These are phyloP conservation scores for Thamnaconus septentrionalis DNA, from an alignment of 2,113 vertebrate species.

Conservation along the genomic window DNA sequence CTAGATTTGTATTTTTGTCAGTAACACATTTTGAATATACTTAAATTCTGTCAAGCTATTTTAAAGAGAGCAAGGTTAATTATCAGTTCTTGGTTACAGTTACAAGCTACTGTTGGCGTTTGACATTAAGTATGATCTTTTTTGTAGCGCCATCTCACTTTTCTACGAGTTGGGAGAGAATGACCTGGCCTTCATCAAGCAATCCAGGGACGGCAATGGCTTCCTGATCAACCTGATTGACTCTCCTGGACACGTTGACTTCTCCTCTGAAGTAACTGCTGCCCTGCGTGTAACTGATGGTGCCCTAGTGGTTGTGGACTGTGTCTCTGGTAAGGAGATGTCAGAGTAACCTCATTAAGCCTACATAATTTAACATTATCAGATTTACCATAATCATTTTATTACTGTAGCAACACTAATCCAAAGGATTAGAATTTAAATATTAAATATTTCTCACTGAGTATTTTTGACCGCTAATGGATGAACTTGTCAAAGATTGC, in stretches of 20 bases:
- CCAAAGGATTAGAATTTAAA: too few relatives aligned
- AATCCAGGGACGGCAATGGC: slow-evolving; percentile 88
- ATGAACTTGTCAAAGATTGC: too few relatives aligned
- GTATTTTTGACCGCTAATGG: too few relatives aligned
- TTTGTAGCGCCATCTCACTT: slow-evolving; percentile 88
- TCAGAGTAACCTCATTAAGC: not conserved
- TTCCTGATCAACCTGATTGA: slow-evolving; percentile 98
- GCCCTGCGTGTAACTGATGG: slow-evolving; percentile 95
- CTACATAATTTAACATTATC: too few relatives aligned
- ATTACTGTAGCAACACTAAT: too few relatives aligned
- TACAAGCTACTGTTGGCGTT: not conserved
- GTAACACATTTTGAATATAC: not conserved
- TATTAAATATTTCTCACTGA: too few relatives aligned
- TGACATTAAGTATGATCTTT: not conserved
- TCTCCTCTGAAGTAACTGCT: slow-evolving; percentile 96
- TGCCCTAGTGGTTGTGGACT: slow-evolving; percentile 95
- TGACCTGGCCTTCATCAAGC: slow-evolving; percentile 94
- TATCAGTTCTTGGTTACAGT: not conserved
- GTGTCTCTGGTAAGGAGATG: slow-evolving; percentile 87
- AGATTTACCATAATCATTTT: too few relatives aligned
- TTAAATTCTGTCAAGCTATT: not conserved
- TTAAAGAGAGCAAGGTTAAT: too few relatives aligned
- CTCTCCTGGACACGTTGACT: slow-evolving; percentile 95
- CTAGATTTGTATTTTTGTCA: not conserved
- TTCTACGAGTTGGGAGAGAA: slow-evolving; percentile 87